Evolutionary conservation across 2,888 invertebrate species (phyloP).

Genomic region (Parelbella ahira): DNA sequence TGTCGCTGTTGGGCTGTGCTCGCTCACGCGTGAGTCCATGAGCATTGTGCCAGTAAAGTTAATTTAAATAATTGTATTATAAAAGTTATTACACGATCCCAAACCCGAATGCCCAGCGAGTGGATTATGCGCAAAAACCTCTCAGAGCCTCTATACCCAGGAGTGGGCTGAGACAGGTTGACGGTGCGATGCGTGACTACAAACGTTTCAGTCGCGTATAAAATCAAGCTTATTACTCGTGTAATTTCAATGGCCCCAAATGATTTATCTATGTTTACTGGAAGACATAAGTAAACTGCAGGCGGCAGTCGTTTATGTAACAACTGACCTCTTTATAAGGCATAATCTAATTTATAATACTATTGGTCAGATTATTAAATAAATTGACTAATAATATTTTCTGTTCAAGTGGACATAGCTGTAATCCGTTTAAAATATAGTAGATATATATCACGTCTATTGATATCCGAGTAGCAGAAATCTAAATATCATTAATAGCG

Average conservation of each 20-base stretch:
- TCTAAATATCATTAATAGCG: constrained; percentile 8
- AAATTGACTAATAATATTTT: constrained; percentile 17
- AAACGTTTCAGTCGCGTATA: no score
- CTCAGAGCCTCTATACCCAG: no score
- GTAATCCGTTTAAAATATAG: constrained; percentile 5
- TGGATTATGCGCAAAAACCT: no score
- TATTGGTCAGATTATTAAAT: constrained; percentile 16
- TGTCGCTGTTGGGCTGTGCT: constrained; percentile 44
- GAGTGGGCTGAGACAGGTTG: no score
- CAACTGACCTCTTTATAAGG: constrained; percentile 10
- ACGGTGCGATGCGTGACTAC: no score
- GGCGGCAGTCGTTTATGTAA: constrained; percentile 8
- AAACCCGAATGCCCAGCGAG: no score
- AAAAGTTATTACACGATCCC: background rate
- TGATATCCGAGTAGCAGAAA: constrained; percentile 3
- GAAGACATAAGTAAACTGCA: constrained; percentile 7
- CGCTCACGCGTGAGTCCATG: constrained; percentile 39
- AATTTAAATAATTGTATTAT: constrained; percentile 12
- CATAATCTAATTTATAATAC: constrained; percentile 18
- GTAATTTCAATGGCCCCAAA: no score
- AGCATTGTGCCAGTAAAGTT: constrained; percentile 5
- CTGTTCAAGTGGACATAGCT: constrained; percentile 6
- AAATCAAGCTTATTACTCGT: no score
- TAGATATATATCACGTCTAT: constrained; percentile 3
- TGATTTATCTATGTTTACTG: constrained; percentile 1